Percentiles rank a stretch among this genome's conserved stretches.
Conservation (phyloP, 2,888 invertebrate species). For the Heliconius erato region DNA sequence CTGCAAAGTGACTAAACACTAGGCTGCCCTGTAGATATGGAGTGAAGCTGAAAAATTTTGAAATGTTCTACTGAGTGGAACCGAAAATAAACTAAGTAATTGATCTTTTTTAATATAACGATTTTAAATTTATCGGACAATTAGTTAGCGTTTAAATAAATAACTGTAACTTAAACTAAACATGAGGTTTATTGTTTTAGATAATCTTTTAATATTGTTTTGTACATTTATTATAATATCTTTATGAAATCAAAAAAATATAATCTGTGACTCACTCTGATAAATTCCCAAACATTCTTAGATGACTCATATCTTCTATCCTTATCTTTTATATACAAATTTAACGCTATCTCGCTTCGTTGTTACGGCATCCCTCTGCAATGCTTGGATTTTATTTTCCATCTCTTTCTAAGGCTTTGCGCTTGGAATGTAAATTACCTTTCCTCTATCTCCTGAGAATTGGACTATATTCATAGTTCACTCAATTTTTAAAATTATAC, state of each 20-base stretch:
- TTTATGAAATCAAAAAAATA: conserved; percentile 8
- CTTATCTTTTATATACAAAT: conserved; percentile 42
- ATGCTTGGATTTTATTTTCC: neutral
- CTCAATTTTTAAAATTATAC: too few relatives aligned
- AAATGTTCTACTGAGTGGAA: too few relatives aligned
- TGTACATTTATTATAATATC: neutral
- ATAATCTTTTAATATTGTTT: neutral
- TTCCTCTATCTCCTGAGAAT: conserved; percentile 45
- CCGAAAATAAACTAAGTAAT: too few relatives aligned
- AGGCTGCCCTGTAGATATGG: too few relatives aligned
- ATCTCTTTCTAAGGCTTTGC: conserved; percentile 48
- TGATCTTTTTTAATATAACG: too few relatives aligned
- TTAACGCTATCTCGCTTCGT: conserved; percentile 44
- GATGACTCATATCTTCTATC: conserved; percentile 57
- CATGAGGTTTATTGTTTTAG: neutral
- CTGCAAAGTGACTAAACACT: too few relatives aligned
- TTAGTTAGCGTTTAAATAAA: too few relatives aligned
- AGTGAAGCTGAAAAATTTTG: too few relatives aligned
- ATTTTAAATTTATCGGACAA: too few relatives aligned
- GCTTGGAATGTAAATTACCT: conserved; percentile 31
- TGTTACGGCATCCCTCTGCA: neutral
- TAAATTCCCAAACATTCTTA: conserved; percentile 54
- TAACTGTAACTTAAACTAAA: too few relatives aligned
- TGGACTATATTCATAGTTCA: conserved; percentile 34
- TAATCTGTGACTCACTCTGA: conserved; percentile 55